These are phyloP conservation scores for Aplysia californica DNA, from an alignment of 1,140 invertebrate species.

Conservation along the genomic window DNA sequence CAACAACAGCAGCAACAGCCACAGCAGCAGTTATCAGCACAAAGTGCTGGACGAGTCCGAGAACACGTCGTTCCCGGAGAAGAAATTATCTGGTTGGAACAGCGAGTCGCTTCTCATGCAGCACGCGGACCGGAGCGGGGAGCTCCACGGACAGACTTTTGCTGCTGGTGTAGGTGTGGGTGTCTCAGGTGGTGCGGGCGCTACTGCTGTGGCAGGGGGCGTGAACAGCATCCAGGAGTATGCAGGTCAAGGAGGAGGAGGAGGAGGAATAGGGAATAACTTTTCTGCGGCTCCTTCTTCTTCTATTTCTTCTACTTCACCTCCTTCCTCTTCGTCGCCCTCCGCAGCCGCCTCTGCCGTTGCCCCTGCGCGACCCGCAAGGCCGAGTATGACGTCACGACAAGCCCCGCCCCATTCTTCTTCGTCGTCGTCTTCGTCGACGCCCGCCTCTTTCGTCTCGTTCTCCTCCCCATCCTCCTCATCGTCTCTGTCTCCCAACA, in stretches of 20 bases:
- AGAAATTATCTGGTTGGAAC: conserved; percentile 36
- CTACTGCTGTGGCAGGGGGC: too few relatives aligned
- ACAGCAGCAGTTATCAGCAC: background rate
- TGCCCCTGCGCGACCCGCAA: background rate
- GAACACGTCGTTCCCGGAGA: conserved; percentile 20
- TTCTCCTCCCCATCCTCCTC: background rate
- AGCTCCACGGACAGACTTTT: background rate
- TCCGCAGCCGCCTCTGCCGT: background rate
- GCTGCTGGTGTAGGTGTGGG: background rate
- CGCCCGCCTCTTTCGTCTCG: background rate
- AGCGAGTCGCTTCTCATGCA: conserved; percentile 28
- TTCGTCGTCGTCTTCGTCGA: background rate
- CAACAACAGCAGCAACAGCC: background rate
- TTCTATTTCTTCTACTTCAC: too few relatives aligned
- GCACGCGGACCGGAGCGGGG: background rate
- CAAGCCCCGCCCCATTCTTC: background rate
- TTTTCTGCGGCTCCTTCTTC: too few relatives aligned
- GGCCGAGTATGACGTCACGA: background rate
- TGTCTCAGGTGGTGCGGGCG: too few relatives aligned
- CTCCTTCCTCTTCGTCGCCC: too few relatives aligned
- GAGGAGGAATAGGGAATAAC: background rate
- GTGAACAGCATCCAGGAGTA: too few relatives aligned
- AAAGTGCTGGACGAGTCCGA: background rate
- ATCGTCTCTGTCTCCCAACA: background rate
- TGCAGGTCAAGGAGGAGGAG: background rate